Evolutionary conservation across 2,113 vertebrate genomes (phyloP).

Genomic region (Neoarius graeffei): DNA sequence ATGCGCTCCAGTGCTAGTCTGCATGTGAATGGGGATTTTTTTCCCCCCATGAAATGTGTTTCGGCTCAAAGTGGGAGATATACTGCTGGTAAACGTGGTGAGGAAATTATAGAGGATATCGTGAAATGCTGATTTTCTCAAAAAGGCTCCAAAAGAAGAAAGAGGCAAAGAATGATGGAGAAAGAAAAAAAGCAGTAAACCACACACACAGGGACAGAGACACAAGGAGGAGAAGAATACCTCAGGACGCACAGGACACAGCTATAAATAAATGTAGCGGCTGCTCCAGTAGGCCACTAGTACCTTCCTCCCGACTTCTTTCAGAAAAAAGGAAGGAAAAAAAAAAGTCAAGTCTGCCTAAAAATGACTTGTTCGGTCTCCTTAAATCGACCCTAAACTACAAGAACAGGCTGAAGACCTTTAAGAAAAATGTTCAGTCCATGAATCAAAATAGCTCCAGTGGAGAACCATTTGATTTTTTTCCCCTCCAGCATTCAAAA

Average conservation of each 20-base stretch:
- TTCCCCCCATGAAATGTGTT: neutral
- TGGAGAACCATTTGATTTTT: neutral
- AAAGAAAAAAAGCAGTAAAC: neutral
- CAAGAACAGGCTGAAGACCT: constrained; percentile 18
- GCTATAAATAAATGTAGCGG: constrained; percentile 47
- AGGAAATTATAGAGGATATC: neutral
- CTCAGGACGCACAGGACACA: constrained; percentile 48
- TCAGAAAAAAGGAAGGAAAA: neutral
- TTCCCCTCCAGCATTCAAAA: neutral
- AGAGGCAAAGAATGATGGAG: constrained; percentile 3
- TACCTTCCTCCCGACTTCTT: neutral
- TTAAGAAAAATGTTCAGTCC: constrained; percentile 13
- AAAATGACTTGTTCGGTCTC: constrained; percentile 23
- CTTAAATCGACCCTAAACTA: neutral
- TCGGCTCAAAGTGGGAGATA: neutral
- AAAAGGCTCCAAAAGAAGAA: constrained; percentile 9
- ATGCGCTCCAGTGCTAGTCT: neutral
- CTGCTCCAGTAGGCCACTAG: constrained; percentile 6
- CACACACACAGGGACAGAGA: constrained; percentile 27
- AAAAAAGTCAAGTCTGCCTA: constrained; percentile 1
- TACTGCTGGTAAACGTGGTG: neutral
- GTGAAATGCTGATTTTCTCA: neutral
- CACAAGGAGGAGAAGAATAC: constrained; percentile 46
- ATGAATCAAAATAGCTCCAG: neutral
- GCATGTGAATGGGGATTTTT: constrained; percentile 5